Evolutionary conservation across 2,888 invertebrate genomes (phyloP), one percentile per base, ranked within the genome.

Genomic region (Sarcophaga subvicina): DNA sequence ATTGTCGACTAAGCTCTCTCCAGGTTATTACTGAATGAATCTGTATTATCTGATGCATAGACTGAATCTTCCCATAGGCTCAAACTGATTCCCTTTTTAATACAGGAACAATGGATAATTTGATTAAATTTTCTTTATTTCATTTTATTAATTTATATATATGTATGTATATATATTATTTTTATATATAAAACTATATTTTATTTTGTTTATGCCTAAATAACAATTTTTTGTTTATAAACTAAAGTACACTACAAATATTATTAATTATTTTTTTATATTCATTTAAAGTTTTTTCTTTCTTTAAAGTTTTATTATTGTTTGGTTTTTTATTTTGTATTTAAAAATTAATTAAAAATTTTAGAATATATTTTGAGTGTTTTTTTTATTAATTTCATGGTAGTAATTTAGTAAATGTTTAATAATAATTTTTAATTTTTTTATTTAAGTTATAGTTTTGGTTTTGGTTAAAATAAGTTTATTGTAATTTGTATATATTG

Each of bases 181-280:
- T 62, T 22, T 80, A 78, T 85, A 85, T 85, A 85, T 78, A 85
- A 78, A 81, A 78, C 72, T 84, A 84, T 83, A 73, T 76, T 76
- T 17, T 63, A 45, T 63, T 71, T 47, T 62, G 45, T 80, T 27
- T 70, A 54, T 54, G 54, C 54, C 64, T 81, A 76, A 70, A 81
- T 81, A 81, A 76, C 81, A 63, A 76, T 54, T 54, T 54, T 81
- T 20, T 37, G 37, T 37, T 75, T 79, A 78, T 69, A 73, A 17
- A 64, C 78, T 81, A 75, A 63, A 72, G 37, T 81, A 63, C 62
- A 79, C 85, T 81, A 85, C 81, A 85, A 79, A 70, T 81, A 59
- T 81, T n/a, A 67, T 54, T 77, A 54, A 37, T 37, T 37, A 37
- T 69, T 77, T 76, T 69, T 77, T 76, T 49, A 63, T 75, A 37